A percentile compares a stretch with the other conserved stretches of the same genome.
Evolutionary conservation across 2,113 vertebrate genomes (phyloP).

Genomic region (Chionis minor): DNA sequence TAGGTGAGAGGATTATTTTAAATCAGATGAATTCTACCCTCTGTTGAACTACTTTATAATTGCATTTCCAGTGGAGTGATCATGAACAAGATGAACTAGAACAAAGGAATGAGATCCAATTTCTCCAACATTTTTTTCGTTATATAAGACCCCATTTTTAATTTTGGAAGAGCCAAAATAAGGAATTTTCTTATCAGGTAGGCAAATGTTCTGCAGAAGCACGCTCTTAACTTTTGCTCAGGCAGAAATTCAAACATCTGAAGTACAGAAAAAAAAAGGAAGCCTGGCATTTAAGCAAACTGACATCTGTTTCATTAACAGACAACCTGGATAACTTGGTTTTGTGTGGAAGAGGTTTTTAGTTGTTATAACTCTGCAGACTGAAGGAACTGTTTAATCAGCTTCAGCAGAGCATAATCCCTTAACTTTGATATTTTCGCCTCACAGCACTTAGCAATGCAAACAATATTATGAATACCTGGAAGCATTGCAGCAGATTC

Average conservation of each 20-base stretch:
- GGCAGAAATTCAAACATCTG: neutral
- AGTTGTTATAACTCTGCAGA: neutral
- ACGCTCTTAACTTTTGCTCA: neutral
- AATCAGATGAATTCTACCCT: neutral
- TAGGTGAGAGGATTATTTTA: neutral
- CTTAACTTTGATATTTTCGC: neutral
- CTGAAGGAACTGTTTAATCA: conserved; percentile 6
- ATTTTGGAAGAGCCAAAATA: neutral
- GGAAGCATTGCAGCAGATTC: conserved; percentile 15
- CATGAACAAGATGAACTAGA: neutral
- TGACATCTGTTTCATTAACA: conserved; percentile 59
- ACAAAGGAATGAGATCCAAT: neutral
- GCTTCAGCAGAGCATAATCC: conserved; percentile 18
- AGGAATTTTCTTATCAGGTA: neutral
- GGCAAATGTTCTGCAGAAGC: neutral
- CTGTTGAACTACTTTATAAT: neutral
- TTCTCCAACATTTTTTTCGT: neutral
- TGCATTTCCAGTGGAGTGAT: neutral
- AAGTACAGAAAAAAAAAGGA: neutral
- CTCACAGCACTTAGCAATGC: neutral
- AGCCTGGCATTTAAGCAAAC: neutral
- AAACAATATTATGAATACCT: conserved; percentile 29
- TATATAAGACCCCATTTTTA: neutral
- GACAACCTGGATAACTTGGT: neutral
- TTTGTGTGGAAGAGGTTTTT: neutral